Evolutionary conservation across 2,113 vertebrate species (phyloP), one percentile per base, ranked within the genome.

Genomic region (Ailuropoda melanoleuca): DNA sequence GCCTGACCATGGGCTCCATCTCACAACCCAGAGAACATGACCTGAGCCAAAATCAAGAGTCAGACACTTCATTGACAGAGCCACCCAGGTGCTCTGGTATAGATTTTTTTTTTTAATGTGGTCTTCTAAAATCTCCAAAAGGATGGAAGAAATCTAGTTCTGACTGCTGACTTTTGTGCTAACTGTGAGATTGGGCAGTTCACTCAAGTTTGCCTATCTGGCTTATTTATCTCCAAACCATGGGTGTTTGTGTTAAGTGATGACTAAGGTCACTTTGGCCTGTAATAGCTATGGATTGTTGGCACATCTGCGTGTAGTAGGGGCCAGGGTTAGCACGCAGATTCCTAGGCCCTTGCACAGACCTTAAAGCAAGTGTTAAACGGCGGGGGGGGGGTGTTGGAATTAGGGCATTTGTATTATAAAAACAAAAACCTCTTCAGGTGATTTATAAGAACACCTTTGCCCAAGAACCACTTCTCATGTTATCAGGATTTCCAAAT

Each of bases 361-460:
- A 26, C 31, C 6, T 39, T 17, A 87, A 50, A 86, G 31, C 48
- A 66, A n/a, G n/a, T 26, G 4, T 2, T 58, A 91, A 80, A 11
- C 10, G 8, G 5, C 43, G 2, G n/a, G 1, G 4, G 21, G 6
- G 6, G 31, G 19, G 26, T n/a, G n/a, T 50, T 60, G 24, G 39
- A 64, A 37, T 82, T 89, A 14, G 84, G 23, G 31, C 48, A 11
- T 82, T 68, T 84, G 29, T 39, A n/a, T 88, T 70, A 56, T n/a
- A 64, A 66, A 46, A 75, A 62, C 37, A 55, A 92, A 68, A 43
- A 5, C 4, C n/a, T 37, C 2, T 77, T 62, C 11, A 46, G 29
- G 3, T 77, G 10, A 70, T 29, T 89, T 39, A 43, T 53, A 34
- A 90, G 19, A 39, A 72, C 2, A 12, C 11, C 77, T 75, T n/a